Evolutionary conservation across 1,140 invertebrate species (phyloP).

Genomic region (silkworm (Bombyx mori)): ASM3026992v2 NC_085109.1:14091001-14091500

Average conservation of each 20-base stretch:
- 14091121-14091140: not conserved
- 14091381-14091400: slow-evolving; percentile 35
- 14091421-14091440: not conserved
- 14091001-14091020: not conserved
- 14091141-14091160: not conserved
- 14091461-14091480: no score
- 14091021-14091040: not conserved
- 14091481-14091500: not conserved
- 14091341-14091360: slow-evolving; percentile 47
- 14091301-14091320: slow-evolving; percentile 51
- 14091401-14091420: slow-evolving; percentile 16
- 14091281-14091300: slow-evolving; percentile 40
- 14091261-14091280: slow-evolving; percentile 8
- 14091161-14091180: not conserved
- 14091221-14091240: slow-evolving; percentile 10
- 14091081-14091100: no score
- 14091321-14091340: slow-evolving; percentile 23
- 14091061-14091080: no score
- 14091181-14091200: not conserved
- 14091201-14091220: slow-evolving; percentile 1
- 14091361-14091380: slow-evolving; percentile 50
- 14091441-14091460: no score
- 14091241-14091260: slow-evolving; percentile 15
- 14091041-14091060: no score
- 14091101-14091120: not conserved